Evolutionary conservation across 2,888 invertebrate species (phyloP).

Genomic region (Eucriotettix oculatus): DNA sequence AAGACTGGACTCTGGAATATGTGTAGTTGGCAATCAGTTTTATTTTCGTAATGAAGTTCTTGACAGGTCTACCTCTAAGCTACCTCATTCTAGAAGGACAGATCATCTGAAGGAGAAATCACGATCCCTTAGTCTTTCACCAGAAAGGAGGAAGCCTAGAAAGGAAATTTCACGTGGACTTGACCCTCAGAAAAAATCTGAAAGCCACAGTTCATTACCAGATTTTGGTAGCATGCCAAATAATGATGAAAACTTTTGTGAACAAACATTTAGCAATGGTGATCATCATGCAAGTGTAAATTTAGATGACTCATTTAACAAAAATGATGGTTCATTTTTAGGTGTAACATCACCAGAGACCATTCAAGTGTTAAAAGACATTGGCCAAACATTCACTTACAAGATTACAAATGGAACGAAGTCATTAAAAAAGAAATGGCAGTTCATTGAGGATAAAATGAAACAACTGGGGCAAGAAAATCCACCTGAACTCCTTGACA

Average conservation of each 20-base stretch:
- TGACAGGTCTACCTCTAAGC: neutral
- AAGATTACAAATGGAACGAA: slow-evolving; percentile 35
- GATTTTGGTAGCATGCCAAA: neutral
- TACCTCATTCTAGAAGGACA: neutral
- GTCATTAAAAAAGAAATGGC: slow-evolving; percentile 37
- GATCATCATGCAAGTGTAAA: too few species aligned
- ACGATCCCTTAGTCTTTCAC: slow-evolving; percentile 2
- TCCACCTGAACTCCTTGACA: slow-evolving; percentile 9
- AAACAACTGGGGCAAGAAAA: slow-evolving; percentile 12
- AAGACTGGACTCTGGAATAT: slow-evolving; percentile 38
- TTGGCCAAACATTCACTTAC: slow-evolving; percentile 32
- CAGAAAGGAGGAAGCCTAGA: slow-evolving; percentile 2
- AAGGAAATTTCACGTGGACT: neutral
- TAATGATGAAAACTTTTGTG: neutral
- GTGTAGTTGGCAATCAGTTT: slow-evolving; percentile 30
- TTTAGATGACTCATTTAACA: too few species aligned
- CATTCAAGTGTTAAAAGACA: slow-evolving; percentile 33
- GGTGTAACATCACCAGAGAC: slow-evolving; percentile 25
- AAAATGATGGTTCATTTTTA: too few species aligned
- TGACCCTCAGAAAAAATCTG: neutral
- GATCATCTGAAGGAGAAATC: slow-evolving; percentile 5
- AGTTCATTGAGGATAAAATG: slow-evolving; percentile 28
- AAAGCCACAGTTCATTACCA: slow-evolving; percentile 6
- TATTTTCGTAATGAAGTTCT: slow-evolving; percentile 7
- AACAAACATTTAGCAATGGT: too few species aligned